Conservation (phyloP, 2,888 invertebrate genomes). For the Agrotis segetum region DNA sequence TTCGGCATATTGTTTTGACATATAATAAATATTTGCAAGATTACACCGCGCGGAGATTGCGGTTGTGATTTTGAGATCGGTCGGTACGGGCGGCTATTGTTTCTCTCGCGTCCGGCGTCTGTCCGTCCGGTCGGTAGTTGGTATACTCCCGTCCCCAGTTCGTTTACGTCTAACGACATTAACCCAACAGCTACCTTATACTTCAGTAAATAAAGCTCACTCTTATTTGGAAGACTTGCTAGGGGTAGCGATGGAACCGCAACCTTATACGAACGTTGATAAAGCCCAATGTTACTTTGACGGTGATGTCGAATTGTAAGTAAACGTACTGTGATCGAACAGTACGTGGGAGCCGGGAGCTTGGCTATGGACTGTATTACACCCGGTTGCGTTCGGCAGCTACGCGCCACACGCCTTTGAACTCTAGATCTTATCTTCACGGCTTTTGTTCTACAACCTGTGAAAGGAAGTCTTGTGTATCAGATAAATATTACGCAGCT, state of each 20-base stretch:
- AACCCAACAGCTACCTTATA: neutral
- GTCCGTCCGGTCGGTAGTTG: conserved; percentile 60
- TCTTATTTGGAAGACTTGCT: neutral
- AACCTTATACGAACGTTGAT: neutral
- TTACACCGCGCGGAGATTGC: conserved; percentile 85
- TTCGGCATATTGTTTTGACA: conserved; percentile 91
- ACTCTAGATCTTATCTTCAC: conserved; percentile 60
- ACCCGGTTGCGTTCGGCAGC: conserved; percentile 86
- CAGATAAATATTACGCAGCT: conserved; percentile 22
- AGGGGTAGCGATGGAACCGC: neutral
- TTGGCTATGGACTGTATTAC: conserved; percentile 82
- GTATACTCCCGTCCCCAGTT: conserved; percentile 9
- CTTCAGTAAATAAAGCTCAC: neutral
- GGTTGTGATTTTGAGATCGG: conserved; percentile 83
- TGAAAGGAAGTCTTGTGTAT: conserved; percentile 52
- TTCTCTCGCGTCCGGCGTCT: conserved; percentile 66
- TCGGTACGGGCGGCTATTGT: conserved; percentile 78
- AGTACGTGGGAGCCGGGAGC: conserved; percentile 67
- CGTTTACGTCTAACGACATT: neutral
- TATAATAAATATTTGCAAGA: conserved; percentile 91
- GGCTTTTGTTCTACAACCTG: conserved; percentile 61
- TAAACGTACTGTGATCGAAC: neutral
- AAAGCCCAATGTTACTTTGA: neutral
- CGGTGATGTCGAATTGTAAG: neutral
- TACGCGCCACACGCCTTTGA: conserved; percentile 73